Conservation (phyloP, 1,140 invertebrate species). For the Odontomachus brunneus region DNA sequence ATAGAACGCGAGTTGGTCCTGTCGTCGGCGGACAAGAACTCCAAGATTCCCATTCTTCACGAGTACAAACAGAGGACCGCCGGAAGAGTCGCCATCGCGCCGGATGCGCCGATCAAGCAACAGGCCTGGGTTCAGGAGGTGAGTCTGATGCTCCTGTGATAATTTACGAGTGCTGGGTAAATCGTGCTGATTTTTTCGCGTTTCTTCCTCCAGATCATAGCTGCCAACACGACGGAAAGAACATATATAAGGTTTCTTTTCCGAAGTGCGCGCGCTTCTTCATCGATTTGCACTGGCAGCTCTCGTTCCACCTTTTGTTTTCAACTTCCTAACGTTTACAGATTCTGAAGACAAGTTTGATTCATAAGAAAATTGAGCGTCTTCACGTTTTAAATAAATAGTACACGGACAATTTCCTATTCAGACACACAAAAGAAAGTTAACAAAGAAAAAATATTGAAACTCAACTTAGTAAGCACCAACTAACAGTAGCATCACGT, state of each 20-base stretch:
- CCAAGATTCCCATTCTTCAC: constrained; percentile 90
- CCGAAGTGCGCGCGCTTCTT: not conserved
- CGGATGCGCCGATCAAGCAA: constrained; percentile 90
- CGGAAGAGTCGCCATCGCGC: constrained; percentile 88
- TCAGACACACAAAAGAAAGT: no score
- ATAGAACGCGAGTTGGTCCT: constrained; percentile 91
- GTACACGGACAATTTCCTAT: no score
- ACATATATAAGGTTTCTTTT: no score
- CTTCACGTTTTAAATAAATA: no score
- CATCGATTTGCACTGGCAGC: not conserved
- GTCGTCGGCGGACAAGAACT: constrained; percentile 90
- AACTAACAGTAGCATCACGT: no score
- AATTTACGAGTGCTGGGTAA: constrained; percentile 15
- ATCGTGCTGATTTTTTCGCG: not conserved
- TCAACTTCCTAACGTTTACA: no score
- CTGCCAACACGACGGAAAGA: not conserved
- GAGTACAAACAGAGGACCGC: constrained; percentile 88
- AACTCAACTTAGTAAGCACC: no score
- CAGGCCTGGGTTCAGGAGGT: constrained; percentile 86
- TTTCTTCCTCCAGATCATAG: not conserved
- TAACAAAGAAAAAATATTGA: no score
- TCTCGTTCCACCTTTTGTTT: no score
- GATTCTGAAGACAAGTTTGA: no score
- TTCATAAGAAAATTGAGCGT: no score
- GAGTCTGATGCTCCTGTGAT: constrained; percentile 63